Evolutionary conservation across 2,888 invertebrate genomes (phyloP), one percentile per base, ranked within the genome.

Genomic region (Eubasilissa splendida): DNA sequence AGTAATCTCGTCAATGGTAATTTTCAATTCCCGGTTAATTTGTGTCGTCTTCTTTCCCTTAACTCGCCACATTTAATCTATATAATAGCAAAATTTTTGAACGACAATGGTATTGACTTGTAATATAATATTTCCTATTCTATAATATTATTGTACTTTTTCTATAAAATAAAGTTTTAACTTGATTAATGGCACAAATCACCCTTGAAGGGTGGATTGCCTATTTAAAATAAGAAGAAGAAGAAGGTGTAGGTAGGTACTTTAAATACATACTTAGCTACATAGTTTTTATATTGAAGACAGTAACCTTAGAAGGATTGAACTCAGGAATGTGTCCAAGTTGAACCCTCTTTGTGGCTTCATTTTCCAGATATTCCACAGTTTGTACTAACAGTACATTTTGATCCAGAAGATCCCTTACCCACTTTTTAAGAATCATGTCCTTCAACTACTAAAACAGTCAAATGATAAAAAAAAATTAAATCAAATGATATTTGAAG

Each of bases 361-460:
- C 77, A 42, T 58, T 56, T 70, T 77, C 77, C 8, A 77, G 53
- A 42, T n/a, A 22, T 63, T 77, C 59, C 11, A 77, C 60, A 65
- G 59, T 70, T 59, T 70, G 14, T 52, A 77, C 77, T 52, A 77
- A 59, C 3, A 70, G 50, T 59, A 70, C 10, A 52, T 77, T 77
- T 59, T 77, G 77, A 42, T 70, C 42, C 9, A 70, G 31, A 31
- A 77, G 68, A 66, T 77, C 77, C 10, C 50, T 14, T 10, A 77
- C 50, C 77, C 77, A 77, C 22, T 59, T 77, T 22, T 31, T 66
- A 56, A 77, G 76, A 66, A 60, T 63, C 10, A 42, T n/a, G 56
- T 77, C 63, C 54, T 31, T 77, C 54, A 68, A 22, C 76, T 77
- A 66, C 65, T 77, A 77, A 68, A 77, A 77, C 63, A 31, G 42